A percentile compares a stretch with the other conserved stretches of the same genome.
Evolutionary conservation across 2,888 invertebrate species (phyloP).

Genomic region (Lepidocyrtinus sp.): DNA sequence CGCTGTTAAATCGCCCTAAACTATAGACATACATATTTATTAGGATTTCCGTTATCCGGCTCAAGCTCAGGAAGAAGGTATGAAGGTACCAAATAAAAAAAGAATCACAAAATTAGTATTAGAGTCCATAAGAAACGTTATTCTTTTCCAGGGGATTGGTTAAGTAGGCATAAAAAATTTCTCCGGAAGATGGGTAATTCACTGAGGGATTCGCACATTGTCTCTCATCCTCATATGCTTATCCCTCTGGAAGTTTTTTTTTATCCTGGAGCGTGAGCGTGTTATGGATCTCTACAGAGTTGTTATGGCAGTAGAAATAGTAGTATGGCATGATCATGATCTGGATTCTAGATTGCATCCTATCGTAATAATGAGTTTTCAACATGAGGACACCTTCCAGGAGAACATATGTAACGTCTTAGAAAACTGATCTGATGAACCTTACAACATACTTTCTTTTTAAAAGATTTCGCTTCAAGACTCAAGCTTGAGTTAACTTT

Average conservation of each 20-base stretch:
- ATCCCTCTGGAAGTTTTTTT: no score
- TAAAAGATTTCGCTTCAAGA: no score
- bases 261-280: no score
- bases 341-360: no score
- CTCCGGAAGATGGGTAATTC: constrained; percentile 45
- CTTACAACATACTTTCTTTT: no score
- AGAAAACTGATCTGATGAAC: not conserved
- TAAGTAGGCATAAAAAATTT: not conserved
- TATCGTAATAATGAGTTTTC: no score
- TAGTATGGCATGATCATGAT: no score
- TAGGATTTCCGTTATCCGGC: constrained; percentile 3
- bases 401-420: not conserved
- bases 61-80: not conserved
- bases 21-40: not conserved
- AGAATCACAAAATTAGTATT: no score
- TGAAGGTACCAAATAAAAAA: not conserved
- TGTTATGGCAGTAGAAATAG: not conserved
- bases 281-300: not conserved
- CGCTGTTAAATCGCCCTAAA: not conserved
- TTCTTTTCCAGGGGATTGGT: not conserved
- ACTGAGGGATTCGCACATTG: constrained; percentile 56
- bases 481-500: constrained; percentile 48
- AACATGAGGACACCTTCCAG: not conserved
- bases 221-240: constrained; percentile 39
- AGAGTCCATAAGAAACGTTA: no score